phyloP scores from a whole-genome alignment of 2,888 invertebrate species.

The Synanthedon formicaeformis region DNA sequence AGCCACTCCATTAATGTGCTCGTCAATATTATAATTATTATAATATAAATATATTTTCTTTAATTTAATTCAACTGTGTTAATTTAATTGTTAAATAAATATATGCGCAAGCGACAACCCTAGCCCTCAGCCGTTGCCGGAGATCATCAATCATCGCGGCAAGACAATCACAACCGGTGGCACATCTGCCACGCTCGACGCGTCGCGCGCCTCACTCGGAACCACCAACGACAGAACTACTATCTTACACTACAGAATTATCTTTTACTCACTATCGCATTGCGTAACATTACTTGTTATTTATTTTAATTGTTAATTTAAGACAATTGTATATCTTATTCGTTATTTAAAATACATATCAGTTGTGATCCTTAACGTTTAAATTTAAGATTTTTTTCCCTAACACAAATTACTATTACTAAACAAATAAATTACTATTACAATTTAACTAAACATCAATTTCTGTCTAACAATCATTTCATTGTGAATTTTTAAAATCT shows the following conservation, averaged over 20 bases:
- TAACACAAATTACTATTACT: too few relatives aligned
- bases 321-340: too few relatives aligned
- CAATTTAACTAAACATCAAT: too few relatives aligned
- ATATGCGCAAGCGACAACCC: slow-evolving; percentile 29
- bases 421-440: too few relatives aligned
- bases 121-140: slow-evolving; percentile 37
- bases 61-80: neutral
- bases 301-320: neutral
- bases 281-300: neutral
- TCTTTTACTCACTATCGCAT: neutral
- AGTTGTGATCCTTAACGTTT: too few relatives aligned
- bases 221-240: slow-evolving; percentile 3
- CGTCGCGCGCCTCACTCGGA: slow-evolving; percentile 9
- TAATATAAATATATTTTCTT: neutral
- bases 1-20: too few relatives aligned
- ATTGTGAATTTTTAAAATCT: too few relatives aligned
- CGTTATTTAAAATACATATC: too few relatives aligned
- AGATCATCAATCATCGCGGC: slow-evolving; percentile 69
- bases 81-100: neutral
- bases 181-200: slow-evolving; percentile 54
- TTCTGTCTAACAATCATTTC: too few relatives aligned
- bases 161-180: slow-evolving; percentile 71
- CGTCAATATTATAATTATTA: too few relatives aligned
- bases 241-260: neutral
- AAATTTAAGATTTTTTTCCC: too few relatives aligned